Conservation (phyloP, 2,797 vertebrate genomes). For the Masticophis lateralis region DNA sequence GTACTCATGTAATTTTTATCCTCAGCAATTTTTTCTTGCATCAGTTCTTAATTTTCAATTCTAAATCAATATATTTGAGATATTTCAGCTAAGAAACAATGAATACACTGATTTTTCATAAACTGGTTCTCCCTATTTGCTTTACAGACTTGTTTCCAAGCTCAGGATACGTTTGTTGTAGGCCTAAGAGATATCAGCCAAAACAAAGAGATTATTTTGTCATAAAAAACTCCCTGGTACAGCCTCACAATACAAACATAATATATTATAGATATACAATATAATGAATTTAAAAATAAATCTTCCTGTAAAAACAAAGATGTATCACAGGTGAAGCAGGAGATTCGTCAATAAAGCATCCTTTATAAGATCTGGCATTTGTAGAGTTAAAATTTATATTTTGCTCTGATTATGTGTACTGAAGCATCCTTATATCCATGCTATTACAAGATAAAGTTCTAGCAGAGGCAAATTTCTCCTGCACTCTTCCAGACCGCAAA, state of each 20-base stretch:
- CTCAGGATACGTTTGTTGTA: background rate
- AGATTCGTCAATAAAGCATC: background rate
- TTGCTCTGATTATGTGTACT: background rate
- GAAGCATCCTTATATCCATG: background rate
- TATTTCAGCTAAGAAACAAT: background rate
- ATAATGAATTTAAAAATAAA: background rate
- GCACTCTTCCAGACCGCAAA: background rate
- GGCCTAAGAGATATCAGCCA: background rate
- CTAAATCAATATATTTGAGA: background rate
- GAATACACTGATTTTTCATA: background rate
- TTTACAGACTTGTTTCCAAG: background rate
- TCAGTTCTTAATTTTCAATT: background rate
- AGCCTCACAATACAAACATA: background rate
- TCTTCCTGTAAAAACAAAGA: background rate
- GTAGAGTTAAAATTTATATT: background rate
- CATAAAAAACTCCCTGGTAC: background rate
- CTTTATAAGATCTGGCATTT: background rate
- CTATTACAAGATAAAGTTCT: background rate
- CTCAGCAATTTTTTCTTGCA: background rate
- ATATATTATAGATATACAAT: background rate
- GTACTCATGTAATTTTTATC: background rate
- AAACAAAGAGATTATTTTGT: background rate
- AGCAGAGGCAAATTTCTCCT: background rate
- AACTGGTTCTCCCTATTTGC: background rate
- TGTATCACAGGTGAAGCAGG: background rate